Base-by-base conservation (phyloP, 2,113 vertebrate species). In the Apteryx mantelli region DNA sequence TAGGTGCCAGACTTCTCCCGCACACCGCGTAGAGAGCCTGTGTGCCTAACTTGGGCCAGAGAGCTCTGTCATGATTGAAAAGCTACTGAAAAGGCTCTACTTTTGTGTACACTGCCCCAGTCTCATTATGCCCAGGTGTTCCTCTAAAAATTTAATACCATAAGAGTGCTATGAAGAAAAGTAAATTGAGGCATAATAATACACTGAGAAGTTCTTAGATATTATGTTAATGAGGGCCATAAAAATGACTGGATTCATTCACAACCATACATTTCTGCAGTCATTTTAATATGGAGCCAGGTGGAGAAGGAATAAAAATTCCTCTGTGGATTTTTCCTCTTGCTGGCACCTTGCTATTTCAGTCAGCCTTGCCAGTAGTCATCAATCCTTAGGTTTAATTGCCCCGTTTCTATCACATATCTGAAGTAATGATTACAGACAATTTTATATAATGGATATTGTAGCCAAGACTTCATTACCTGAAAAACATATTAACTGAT, bases 391-490 rank as follows among this genome's bases (percentile, higher is more conserved):
- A 55, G 70, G 34, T 95, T 94, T 76, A 81, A 81, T 42, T 64
- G 18, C 3, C 2, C 10, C 89, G 55, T 86, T 95, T 97, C 71
- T 96, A 73, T 73, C 78, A 92, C 82, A 91, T 63, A 53, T 13
- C 48, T 94, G 88, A 88, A 97, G 94, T 92, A 97, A 91, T 81
- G 82, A 89, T 95, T 96, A 96, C 88, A 91, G 74, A 96, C 46
- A 93, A 82, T 94, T 96, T 97, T 83, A 75, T 87, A 82, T 89
- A 94, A 92, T 90, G 70, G 92, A 82, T 82, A 95, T 69, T 91
- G 70, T 83, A 93, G 75, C 56, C 81, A 83, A 74, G 81, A 40
- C 38, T 93, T 91, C 78, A 79, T 95, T 94, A 92, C 19, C 10
- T 48, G 53, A 89, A 95, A 79, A 85, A 96, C 26, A 61, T 65